Evolutionary conservation across 1,140 invertebrate genomes (phyloP).

Genomic region (Chionoecetes opilio): DNA sequence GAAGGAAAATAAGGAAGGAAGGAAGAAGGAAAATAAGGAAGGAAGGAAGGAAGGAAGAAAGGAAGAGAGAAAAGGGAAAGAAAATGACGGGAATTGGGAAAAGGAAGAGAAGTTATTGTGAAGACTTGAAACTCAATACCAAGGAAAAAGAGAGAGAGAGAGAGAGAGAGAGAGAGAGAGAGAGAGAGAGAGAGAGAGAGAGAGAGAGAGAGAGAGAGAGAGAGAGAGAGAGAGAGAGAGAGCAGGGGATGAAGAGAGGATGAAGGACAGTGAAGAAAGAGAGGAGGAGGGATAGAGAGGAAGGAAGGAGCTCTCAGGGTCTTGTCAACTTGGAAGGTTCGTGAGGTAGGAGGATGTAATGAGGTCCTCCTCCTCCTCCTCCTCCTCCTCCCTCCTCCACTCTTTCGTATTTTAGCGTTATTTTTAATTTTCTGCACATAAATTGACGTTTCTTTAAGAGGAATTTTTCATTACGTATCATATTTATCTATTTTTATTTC

Average conservation of each 20-base stretch:
- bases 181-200: slow-evolving; percentile 6
- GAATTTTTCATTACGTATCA: too few relatives aligned
- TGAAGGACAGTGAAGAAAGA: not conserved
- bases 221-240: not conserved
- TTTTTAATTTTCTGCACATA: too few relatives aligned
- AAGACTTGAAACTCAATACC: not conserved
- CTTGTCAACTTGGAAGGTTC: slow-evolving; percentile 18
- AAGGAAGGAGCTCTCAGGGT: slow-evolving; percentile 3
- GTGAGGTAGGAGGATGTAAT: slow-evolving; percentile 5
- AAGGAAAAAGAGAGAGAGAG: not conserved
- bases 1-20: not conserved
- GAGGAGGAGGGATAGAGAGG: not conserved
- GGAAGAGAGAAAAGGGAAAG: not conserved
- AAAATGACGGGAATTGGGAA: not conserved
- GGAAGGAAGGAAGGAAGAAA: not conserved
- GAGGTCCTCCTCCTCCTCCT: slow-evolving; percentile 13
- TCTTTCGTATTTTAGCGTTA: too few relatives aligned
- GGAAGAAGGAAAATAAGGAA: not conserved
- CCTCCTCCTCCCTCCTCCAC: not conserved
- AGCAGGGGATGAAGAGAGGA: not conserved
- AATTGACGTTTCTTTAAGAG: too few relatives aligned
- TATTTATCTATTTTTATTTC: too few relatives aligned
- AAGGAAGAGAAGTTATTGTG: not conserved
- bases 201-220: not conserved
- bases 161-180: not conserved